Percentiles rank a stretch among this genome's conserved stretches.
phyloP scores from a whole-genome alignment of 2,888 invertebrate species.

The Reticulitermes lucifugus region DNA sequence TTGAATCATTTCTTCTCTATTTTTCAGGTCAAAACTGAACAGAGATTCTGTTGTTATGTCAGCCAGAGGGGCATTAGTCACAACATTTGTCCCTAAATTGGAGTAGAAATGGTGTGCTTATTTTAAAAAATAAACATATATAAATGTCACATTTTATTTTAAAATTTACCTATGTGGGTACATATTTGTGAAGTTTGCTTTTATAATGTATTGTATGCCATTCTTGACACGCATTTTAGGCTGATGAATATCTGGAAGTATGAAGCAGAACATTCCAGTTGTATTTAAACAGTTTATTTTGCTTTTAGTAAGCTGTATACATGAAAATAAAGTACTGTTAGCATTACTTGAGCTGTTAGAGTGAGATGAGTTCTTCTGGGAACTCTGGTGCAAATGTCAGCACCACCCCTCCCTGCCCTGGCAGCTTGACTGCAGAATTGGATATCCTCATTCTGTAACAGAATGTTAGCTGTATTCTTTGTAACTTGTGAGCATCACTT shows the following conservation, averaged over 20 bases:
- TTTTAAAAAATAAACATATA: background rate
- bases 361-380: conserved; percentile 13
- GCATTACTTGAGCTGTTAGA: conserved; percentile 3
- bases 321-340: background rate
- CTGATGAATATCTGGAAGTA: conserved; percentile 3
- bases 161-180: background rate
- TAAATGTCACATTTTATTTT: background rate
- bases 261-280: conserved; percentile 24
- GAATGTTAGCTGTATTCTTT: background rate
- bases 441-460: conserved; percentile 17
- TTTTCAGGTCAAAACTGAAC: conserved; percentile 70
- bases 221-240: background rate
- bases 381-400: conserved; percentile 22
- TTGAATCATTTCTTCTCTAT: conserved; percentile 52
- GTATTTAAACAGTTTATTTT: background rate
- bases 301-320: background rate
- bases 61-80: conserved; percentile 72
- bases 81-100: conserved; percentile 75
- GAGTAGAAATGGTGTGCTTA: background rate
- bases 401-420: conserved; percentile 17
- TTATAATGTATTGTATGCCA: background rate
- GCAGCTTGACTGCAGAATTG: background rate
- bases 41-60: conserved; percentile 71
- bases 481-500: too few relatives aligned
- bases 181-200: background rate